Evolutionary conservation across 2,113 vertebrate species (phyloP).

Genomic region (Gallinago jamesoni): DNA sequence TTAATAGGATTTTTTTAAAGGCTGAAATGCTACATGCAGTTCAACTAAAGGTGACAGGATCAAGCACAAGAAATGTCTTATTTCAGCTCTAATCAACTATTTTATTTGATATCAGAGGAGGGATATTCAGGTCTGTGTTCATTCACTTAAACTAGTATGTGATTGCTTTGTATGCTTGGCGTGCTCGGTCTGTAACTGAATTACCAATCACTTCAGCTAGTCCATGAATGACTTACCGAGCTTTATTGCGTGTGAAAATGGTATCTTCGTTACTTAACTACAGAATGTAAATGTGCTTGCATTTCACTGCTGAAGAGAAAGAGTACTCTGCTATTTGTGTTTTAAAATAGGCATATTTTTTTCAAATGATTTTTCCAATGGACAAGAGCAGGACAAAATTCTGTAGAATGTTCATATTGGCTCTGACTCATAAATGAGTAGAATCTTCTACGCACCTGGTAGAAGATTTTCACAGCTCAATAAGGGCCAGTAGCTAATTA

Average conservation of each 20-base stretch:
- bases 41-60: neutral
- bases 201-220: neutral
- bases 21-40: neutral
- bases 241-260: neutral
- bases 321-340: neutral
- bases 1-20: neutral
- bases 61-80: neutral
- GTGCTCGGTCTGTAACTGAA: neutral
- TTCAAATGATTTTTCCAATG: neutral
- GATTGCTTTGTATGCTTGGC: neutral
- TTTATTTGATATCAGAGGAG: neutral
- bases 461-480: neutral
- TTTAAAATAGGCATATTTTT: neutral
- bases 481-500: neutral
- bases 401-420: neutral
- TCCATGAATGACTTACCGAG: neutral
- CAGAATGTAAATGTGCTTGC: neutral
- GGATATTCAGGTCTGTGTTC: neutral
- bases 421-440: neutral
- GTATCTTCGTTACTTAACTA: neutral
- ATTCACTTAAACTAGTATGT: neutral
- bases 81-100: neutral
- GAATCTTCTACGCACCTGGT: neutral
- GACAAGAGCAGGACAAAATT: neutral
- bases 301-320: neutral